These are phyloP conservation scores for Drosophila anomelani DNA, from an alignment of 2,888 invertebrate species.

Conservation along the genomic window DNA sequence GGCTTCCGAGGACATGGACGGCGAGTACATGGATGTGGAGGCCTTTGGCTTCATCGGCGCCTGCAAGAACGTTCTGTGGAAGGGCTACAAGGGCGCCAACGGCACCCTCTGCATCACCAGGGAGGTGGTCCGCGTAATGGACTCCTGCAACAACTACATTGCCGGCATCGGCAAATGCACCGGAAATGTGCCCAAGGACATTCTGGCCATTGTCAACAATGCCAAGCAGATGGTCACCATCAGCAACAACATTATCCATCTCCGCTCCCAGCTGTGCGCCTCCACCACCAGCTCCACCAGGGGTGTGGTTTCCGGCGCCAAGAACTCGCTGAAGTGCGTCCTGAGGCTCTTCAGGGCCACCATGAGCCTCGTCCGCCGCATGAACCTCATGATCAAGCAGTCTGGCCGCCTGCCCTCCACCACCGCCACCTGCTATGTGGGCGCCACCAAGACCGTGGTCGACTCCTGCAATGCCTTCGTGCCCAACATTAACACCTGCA, in stretches of 20 bases:
- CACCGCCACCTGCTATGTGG: constrained; percentile 49
- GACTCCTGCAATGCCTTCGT: constrained; percentile 41
- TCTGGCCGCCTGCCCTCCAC: constrained; percentile 48
- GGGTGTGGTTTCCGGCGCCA: constrained; percentile 2
- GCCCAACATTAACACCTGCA: constrained; percentile 48
- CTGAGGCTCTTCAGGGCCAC: background rate
- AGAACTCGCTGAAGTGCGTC: constrained; percentile 22
- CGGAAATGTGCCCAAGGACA: constrained; percentile 54
- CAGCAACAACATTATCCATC: constrained; percentile 44
- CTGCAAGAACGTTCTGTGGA: constrained; percentile 13
- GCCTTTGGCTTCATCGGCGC: constrained; percentile 25
- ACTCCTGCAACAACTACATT: constrained; percentile 49
- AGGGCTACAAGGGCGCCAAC: constrained; percentile 30
- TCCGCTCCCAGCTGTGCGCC: constrained; percentile 39
- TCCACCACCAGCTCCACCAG: background rate
- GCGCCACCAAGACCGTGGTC: constrained; percentile 46
- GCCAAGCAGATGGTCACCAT: constrained; percentile 45
- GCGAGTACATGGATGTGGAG: constrained; percentile 53
- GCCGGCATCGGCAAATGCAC: constrained; percentile 49
- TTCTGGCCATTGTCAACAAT: constrained; percentile 40
- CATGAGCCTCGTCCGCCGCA: constrained; percentile 28
- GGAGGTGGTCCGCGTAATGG: constrained; percentile 45
- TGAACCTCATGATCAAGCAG: constrained; percentile 38
- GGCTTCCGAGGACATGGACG: constrained; percentile 13
- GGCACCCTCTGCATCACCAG: constrained; percentile 59